Percentiles rank a stretch among this genome's conserved stretches.
These are phyloP conservation scores for Pyralis farinalis DNA, from an alignment of 2,888 invertebrate genomes.

Conservation along the genomic window DNA sequence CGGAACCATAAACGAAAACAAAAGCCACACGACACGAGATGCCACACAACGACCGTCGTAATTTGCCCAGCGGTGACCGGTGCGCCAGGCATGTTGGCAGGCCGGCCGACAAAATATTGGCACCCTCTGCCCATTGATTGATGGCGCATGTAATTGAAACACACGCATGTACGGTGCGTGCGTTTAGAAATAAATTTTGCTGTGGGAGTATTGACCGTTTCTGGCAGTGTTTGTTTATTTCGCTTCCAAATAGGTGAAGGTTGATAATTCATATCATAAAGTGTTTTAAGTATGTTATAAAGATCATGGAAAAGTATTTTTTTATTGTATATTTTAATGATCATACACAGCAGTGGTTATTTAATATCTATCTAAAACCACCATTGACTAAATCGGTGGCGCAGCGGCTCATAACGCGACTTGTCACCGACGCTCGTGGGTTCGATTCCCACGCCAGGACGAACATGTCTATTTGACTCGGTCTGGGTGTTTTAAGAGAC, in stretches of 20 bases:
- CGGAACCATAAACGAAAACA: no score
- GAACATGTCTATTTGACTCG: no score
- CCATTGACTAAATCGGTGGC: no score
- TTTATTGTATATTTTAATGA: no score
- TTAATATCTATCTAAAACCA: no score
- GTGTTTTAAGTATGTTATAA: no score
- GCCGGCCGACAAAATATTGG: conserved; percentile 13
- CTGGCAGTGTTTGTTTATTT: neutral
- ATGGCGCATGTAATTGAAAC: neutral
- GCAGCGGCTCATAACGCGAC: no score
- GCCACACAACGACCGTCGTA: conserved; percentile 14
- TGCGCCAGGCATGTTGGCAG: conserved; percentile 36
- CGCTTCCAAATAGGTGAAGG: neutral
- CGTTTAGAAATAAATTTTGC: neutral
- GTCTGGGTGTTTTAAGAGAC: no score
- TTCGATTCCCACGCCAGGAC: no score
- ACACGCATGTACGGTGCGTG: neutral
- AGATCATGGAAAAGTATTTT: no score
- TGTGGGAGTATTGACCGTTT: neutral
- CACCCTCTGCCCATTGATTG: conserved; percentile 4
- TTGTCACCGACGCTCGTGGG: no score
- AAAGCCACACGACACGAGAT: neutral
- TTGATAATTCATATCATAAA: neutral
- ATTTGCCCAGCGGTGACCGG: conserved; percentile 29
- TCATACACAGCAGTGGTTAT: no score